Evolutionary conservation across 2,888 invertebrate species (phyloP).

Genomic region (Emmelina monodactyla): DNA sequence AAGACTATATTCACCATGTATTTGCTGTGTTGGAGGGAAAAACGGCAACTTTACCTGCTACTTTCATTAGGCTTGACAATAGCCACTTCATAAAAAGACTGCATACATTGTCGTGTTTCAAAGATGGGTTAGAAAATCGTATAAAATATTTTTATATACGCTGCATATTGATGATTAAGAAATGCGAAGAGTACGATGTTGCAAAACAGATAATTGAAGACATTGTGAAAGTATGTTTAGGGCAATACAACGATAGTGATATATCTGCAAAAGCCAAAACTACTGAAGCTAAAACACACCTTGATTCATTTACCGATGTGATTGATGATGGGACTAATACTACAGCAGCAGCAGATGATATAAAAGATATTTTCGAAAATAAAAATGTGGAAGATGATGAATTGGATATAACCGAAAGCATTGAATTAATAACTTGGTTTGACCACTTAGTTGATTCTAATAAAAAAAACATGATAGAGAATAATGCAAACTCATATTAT

Average conservation of each 20-base stretch:
- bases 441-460: constrained; percentile 1
- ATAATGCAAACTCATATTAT: constrained; percentile 1
- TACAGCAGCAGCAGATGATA: background rate
- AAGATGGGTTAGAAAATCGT: background rate
- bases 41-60: background rate
- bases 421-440: background rate
- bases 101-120: constrained; percentile 1
- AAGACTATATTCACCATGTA: constrained; percentile 1
- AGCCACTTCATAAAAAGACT: constrained; percentile 2
- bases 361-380: background rate
- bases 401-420: background rate
- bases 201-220: constrained; percentile 3
- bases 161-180: constrained; percentile 4
- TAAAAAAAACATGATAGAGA: background rate
- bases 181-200: constrained; percentile 4
- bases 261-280: background rate
- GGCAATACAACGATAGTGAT: background rate
- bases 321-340: background rate
- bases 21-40: constrained; percentile 4
- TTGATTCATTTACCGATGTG: background rate
- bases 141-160: background rate
- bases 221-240: background rate
- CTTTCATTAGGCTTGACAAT: background rate
- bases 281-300: constrained; percentile 1
- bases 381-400: background rate